Base-by-base conservation (phyloP, 2,797 vertebrate species). In the Mionectes olivaceus region DNA sequence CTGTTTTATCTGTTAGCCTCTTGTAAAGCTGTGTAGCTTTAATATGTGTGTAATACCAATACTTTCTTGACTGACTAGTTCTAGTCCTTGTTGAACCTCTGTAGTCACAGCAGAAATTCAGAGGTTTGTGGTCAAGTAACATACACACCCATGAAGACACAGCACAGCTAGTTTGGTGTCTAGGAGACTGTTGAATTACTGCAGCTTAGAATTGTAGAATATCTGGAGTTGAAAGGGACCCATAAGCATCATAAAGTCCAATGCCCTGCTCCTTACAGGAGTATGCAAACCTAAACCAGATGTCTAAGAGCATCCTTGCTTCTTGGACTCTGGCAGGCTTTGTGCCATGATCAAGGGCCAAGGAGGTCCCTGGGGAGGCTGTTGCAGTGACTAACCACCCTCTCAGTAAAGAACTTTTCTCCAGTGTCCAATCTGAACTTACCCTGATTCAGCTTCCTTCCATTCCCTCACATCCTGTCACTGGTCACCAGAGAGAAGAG, bases 401-500 rank as follows among this genome's bases (percentile, higher is more conserved):
- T 68, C 32, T 50, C 3, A 12, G 18, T 65, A 46, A 83, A 73
- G 76, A 80, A 17, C 43, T 7, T 43, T 67, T 69, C 32, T 52
- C 37, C 59, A 33, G 0, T 43, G 44, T 79, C 44, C 37, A 33
- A 1, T 30, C 22, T 79, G 61, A 91, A 24, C 28, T 39, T 67
- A 27, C 10, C 53, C 41, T 52, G 44, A n/a, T 1, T 6, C 37
- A 60, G 50, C 41, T 68, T 82, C 7, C 8, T 75, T 84, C 39
- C 21, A 1, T 63, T 78, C 21, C 44, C n/a, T 55, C 0, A 0
- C 41, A 27, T 73, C 50, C 24, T 83, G 2, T 65, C 0, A 0
- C 73, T 80, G 73, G 28, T 70, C 41, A 55, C 23, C 30, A 23
- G 9, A 61, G 59, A 47, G 68, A 59, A 14, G 39, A 84, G 43